These are phyloP conservation scores for Tetragonisca angustula DNA, from an alignment of 2,888 invertebrate genomes.

Conservation along the genomic window DNA sequence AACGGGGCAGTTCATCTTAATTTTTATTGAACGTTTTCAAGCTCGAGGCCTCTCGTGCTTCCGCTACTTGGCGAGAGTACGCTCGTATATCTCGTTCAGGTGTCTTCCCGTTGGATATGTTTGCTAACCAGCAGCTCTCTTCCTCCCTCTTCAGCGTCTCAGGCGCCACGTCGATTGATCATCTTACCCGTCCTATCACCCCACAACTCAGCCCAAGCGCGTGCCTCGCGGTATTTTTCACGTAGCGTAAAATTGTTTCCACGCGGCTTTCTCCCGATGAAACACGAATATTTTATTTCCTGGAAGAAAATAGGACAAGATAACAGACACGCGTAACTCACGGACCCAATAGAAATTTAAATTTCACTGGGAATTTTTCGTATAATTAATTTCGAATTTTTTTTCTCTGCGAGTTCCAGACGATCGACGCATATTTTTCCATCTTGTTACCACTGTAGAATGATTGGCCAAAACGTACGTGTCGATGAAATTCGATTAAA, in stretches of 20 bases:
- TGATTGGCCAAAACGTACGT: not conserved
- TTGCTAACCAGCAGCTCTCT: constrained; percentile 53
- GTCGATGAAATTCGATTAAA: constrained; percentile 14
- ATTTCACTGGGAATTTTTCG: not conserved
- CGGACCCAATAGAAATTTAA: not conserved
- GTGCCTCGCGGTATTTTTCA: constrained; percentile 63
- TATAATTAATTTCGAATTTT: not conserved
- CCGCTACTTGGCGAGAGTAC: constrained; percentile 55
- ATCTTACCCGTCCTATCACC: constrained; percentile 41
- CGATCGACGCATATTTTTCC: not conserved
- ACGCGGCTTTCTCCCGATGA: constrained; percentile 16
- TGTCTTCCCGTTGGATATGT: constrained; percentile 63
- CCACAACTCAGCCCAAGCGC: constrained; percentile 49
- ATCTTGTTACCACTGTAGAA: not conserved
- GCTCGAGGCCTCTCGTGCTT: constrained; percentile 44
- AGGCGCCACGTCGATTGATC: constrained; percentile 61
- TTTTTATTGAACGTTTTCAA: constrained; percentile 45
- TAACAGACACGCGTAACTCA: not conserved
- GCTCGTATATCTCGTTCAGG: constrained; percentile 68
- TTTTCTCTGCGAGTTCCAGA: not conserved
- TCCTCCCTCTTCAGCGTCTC: constrained; percentile 2
- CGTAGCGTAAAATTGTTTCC: constrained; percentile 63
- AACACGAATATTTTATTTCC: not conserved
- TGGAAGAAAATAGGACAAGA: not conserved
- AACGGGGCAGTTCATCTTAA: not conserved